Evolutionary conservation across 1,140 invertebrate genomes (phyloP), one percentile per base, ranked within the genome.

Genomic region (Coenobita brevimanus): DNA sequence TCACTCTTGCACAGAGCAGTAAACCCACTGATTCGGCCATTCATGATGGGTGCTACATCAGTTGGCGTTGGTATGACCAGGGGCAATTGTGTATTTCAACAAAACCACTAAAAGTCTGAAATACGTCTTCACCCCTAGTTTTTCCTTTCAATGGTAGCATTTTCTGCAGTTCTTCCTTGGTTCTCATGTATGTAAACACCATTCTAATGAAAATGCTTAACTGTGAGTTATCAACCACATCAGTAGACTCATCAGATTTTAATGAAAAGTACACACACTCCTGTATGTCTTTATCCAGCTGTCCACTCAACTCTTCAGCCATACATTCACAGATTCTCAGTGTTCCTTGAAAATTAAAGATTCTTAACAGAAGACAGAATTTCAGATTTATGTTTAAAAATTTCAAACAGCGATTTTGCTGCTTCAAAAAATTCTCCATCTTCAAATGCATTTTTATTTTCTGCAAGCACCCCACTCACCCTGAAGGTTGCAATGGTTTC

Each of bases 331-430:
- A 71, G 64, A 21, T 71, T 46, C 21, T 71, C 64, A 82, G 81
- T 82, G 62, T 71, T 82, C 71, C 41, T 69, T 64, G 64, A 82
- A 41, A 82, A 41, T 62, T 82, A 38, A 43, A 82, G 24, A 15
- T 75, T n/a, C 46, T 43, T 75, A 50, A 78, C 30, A 78, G 46
- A 17, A 78, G 41, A 78, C 75, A 81, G 4, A 17, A 80, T 80
- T 80, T 80, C 76, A 73, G 46, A 84, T 38, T 46, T 69, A n/a
- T 73, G 6, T 69, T 71, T 73, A 24, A 50, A 36, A 60, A 76
- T 75, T 60, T 75, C 43, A 85, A 69, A 97, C 91, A 89, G 94
- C 94, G 4, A 96, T 64, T 81, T 60, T 81, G 78, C 54, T 36
- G 78, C n/a, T 57, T 64, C 57, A 62, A 62, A 15, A 62, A 81